A percentile compares a stretch with the other conserved stretches of the same genome.
phyloP scores from a whole-genome alignment of 2,113 vertebrate species.

The Plotosus lineatus region DNA sequence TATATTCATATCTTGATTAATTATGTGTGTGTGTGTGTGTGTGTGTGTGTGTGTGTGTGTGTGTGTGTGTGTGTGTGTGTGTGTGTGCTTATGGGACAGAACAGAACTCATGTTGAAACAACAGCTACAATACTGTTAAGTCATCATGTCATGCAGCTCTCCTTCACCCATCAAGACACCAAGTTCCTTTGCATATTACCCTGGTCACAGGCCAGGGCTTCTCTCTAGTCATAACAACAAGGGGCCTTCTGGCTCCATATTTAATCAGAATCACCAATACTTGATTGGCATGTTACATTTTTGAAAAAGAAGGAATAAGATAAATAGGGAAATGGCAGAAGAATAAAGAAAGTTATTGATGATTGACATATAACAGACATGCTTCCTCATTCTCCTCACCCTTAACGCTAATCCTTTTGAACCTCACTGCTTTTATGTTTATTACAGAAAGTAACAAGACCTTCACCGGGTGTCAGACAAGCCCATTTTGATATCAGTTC shows the following conservation, averaged over 20 bases:
- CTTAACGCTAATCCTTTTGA: not conserved
- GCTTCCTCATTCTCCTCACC: not conserved
- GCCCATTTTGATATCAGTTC: not conserved
- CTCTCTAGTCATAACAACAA: slow-evolving; percentile 32
- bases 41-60: not conserved
- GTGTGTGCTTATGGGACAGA: not conserved
- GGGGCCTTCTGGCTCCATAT: slow-evolving; percentile 23
- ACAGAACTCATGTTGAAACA: slow-evolving; percentile 42
- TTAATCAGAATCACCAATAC: not conserved
- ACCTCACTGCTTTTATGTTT: not conserved
- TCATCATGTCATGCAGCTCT: slow-evolving; percentile 40
- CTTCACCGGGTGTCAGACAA: not conserved
- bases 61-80: slow-evolving; percentile 52
- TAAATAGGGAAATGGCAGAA: not conserved
- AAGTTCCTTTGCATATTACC: slow-evolving; percentile 37
- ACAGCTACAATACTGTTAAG: slow-evolving; percentile 49
- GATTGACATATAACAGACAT: not conserved
- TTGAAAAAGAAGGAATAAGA: slow-evolving; percentile 10
- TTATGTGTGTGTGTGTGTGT: not conserved
- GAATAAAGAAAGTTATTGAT: not conserved
- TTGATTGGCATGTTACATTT: slow-evolving; percentile 13
- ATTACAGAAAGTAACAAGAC: not conserved
- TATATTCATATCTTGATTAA: not conserved
- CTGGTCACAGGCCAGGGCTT: slow-evolving; percentile 8
- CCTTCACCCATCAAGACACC: slow-evolving; percentile 29